Evolutionary conservation across 2,113 vertebrate genomes (phyloP).

Genomic region (Halichoerus grypus): DNA sequence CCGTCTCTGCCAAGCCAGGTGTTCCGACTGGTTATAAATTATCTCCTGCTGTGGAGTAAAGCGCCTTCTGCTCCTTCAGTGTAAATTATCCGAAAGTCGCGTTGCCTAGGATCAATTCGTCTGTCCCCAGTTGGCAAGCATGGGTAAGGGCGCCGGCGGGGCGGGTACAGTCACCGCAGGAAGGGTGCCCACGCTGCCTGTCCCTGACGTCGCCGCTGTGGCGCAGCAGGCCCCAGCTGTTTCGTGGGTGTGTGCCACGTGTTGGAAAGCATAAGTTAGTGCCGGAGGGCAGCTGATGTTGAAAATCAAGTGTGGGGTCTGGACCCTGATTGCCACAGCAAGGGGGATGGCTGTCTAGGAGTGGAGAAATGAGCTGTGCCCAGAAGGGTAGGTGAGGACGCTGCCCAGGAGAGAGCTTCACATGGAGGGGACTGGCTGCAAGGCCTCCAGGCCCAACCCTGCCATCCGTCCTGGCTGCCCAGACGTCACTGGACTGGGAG

Average conservation of each 20-base stretch:
- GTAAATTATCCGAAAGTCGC: not conserved
- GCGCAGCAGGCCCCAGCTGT: not conserved
- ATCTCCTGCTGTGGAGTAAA: not conserved
- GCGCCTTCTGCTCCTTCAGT: not conserved
- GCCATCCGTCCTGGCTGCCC: fast-evolving
- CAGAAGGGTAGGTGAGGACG: not conserved
- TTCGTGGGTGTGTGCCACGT: fast-evolving
- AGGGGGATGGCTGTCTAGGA: not conserved
- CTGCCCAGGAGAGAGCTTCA: not conserved
- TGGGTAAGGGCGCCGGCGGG: fast-evolving
- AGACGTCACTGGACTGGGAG: not conserved
- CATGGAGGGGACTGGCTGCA: not conserved
- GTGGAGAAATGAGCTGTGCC: not conserved
- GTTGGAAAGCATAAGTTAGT: not conserved
- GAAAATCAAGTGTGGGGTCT: not conserved
- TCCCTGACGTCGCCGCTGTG: not conserved
- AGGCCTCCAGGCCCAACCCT: fast-evolving
- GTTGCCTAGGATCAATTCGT: not conserved
- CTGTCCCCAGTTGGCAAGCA: not conserved
- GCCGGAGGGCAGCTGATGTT: not conserved
- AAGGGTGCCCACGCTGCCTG: fast-evolving
- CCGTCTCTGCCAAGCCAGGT: not conserved
- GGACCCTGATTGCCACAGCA: not conserved
- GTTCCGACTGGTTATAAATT: not conserved
- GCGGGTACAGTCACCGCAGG: not conserved